These are phyloP conservation scores for Phalera bucephala DNA, from an alignment of 2,888 invertebrate species.

Conservation along the genomic window DNA sequence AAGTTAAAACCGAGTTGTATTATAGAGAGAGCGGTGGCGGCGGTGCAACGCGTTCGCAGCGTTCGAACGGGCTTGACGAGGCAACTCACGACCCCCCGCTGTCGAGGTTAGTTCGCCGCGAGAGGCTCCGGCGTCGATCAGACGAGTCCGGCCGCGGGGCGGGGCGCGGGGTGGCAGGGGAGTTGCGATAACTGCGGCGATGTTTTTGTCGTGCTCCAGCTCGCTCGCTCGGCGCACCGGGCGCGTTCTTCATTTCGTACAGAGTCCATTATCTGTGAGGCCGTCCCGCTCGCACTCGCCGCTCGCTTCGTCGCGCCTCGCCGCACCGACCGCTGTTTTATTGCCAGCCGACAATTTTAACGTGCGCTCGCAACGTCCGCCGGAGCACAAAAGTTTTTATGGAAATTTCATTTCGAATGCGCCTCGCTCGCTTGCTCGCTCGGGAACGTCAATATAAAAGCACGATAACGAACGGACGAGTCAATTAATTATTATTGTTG, in stretches of 20 bases:
- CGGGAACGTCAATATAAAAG: conserved; percentile 82
- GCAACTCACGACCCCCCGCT: conserved; percentile 76
- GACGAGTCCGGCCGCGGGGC: conserved; percentile 63
- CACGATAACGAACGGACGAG: conserved; percentile 83
- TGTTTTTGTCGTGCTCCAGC: conserved; percentile 80
- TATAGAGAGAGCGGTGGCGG: conserved; percentile 45
- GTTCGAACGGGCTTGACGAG: conserved; percentile 61
- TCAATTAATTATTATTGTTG: conserved; percentile 83
- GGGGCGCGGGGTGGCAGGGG: conserved; percentile 42
- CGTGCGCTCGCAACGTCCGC: conserved; percentile 83
- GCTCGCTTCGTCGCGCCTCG: conserved; percentile 74
- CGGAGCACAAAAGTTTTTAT: conserved; percentile 83
- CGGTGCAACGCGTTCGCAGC: conserved; percentile 57
- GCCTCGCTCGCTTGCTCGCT: conserved; percentile 76
- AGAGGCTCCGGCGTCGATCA: conserved; percentile 73
- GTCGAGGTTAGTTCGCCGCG: conserved; percentile 76
- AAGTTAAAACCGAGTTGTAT: conserved; percentile 63
- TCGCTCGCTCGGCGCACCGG: conserved; percentile 74
- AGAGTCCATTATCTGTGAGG: conserved; percentile 77
- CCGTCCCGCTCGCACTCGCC: conserved; percentile 69
- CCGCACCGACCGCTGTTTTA: conserved; percentile 82
- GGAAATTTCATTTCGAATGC: conserved; percentile 83
- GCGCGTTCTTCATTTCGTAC: conserved; percentile 80
- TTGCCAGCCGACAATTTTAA: conserved; percentile 83
- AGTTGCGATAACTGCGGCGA: conserved; percentile 75